A percentile compares a stretch with the other conserved stretches of the same genome.
Evolutionary conservation across 2,113 vertebrate genomes (phyloP).

Genomic region (Pionites leucogaster): DNA sequence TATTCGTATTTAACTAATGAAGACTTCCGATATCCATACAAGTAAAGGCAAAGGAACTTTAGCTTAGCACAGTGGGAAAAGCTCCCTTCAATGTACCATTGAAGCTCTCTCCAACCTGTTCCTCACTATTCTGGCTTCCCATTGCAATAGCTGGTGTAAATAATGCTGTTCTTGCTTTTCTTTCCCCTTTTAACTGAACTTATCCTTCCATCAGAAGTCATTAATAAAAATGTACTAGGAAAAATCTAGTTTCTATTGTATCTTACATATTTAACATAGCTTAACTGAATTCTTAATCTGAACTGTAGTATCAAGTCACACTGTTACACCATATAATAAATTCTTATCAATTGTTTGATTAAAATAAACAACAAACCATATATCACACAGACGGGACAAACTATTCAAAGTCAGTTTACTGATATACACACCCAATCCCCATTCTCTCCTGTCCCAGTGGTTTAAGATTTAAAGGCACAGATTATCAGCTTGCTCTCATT

Average conservation of each 20-base stretch:
- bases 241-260: neutral
- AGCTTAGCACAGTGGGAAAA: neutral
- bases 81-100: neutral
- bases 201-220: constrained; percentile 26
- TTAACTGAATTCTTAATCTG: neutral
- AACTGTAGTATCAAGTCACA: neutral
- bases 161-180: neutral
- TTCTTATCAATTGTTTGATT: neutral
- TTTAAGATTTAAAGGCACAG: neutral
- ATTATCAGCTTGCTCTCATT: neutral
- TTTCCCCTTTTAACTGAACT: neutral
- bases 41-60: neutral
- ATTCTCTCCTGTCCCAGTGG: neutral
- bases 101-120: neutral
- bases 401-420: neutral
- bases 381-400: constrained; percentile 2
- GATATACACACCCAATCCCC: neutral
- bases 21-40: neutral
- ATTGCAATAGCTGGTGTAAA: neutral
- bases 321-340: neutral
- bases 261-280: neutral
- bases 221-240: neutral
- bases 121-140: neutral
- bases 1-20: neutral
- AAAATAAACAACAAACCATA: neutral